Conservation (phyloP, 1,140 invertebrate species). For the Meloidogyne floridensis region DNA sequence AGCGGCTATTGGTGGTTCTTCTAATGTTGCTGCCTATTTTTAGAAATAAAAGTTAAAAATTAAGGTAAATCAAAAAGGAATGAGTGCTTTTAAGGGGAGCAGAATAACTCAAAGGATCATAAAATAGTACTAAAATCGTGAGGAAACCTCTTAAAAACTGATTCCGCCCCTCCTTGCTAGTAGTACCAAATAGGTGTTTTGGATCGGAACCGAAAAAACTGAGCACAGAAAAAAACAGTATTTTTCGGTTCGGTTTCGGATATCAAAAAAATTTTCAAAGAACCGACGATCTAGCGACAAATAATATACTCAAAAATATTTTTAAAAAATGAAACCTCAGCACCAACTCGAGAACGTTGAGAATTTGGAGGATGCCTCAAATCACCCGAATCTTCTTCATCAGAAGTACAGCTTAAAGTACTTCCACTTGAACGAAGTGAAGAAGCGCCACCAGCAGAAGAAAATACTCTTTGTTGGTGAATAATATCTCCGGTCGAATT, state of each 20-base stretch:
- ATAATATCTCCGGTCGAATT: slow-evolving; percentile 93
- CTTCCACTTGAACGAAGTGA: slow-evolving; percentile 86
- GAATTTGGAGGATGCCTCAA: slow-evolving; percentile 62
- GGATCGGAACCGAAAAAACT: no score
- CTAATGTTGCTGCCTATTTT: background rate
- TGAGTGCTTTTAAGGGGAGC: no score
- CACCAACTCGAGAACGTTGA: slow-evolving; percentile 83
- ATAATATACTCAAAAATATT: background rate
- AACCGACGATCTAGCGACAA: no score
- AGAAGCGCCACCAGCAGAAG: slow-evolving; percentile 41
- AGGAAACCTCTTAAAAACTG: no score
- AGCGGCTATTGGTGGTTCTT: slow-evolving; percentile 80
- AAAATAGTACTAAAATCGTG: no score
- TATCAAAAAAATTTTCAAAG: no score
- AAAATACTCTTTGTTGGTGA: slow-evolving; percentile 71
- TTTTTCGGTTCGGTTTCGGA: no score
- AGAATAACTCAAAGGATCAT: no score
- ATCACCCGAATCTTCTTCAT: slow-evolving; percentile 74
- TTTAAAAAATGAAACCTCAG: slow-evolving; percentile 71
- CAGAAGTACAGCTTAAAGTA: slow-evolving; percentile 86
- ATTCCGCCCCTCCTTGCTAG: no score
- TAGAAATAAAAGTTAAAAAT: no score
- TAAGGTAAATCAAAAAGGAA: background rate
- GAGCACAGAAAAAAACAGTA: no score
- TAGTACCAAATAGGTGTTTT: no score